A percentile compares a stretch with the other conserved stretches of the same genome.
phyloP scores from a whole-genome alignment of 2,797 vertebrate species.

The Ctenopoma kingsleyae region DNA sequence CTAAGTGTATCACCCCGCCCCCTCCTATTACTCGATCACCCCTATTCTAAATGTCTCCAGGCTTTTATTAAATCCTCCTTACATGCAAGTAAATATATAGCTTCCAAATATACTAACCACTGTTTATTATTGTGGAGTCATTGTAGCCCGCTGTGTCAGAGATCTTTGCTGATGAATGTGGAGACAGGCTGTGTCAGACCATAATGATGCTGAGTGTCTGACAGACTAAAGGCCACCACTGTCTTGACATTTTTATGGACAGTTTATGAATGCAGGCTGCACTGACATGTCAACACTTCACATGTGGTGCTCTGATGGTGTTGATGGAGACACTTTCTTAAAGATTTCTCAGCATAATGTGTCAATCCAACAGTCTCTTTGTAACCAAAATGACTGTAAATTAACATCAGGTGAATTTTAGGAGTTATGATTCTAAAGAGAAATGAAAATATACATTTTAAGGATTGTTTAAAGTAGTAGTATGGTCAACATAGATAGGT shows the following conservation, averaged over 20 bases:
- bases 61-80: constrained; percentile 53
- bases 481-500: background rate
- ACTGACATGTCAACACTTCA: constrained; percentile 33
- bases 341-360: constrained; percentile 4
- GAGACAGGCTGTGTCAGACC: constrained; percentile 51
- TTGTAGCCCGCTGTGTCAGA: constrained; percentile 23
- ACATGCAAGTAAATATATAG: constrained; percentile 34
- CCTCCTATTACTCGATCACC: constrained; percentile 5
- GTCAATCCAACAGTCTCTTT: constrained; percentile 24
- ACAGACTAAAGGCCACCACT: constrained; percentile 40
- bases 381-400: constrained; percentile 7
- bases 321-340: constrained; percentile 27
- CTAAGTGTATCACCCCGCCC: constrained; percentile 23
- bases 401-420: constrained; percentile 16
- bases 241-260: constrained; percentile 57
- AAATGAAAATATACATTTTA: constrained; percentile 27
- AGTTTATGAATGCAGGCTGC: constrained; percentile 32
- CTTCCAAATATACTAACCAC: background rate
- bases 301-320: constrained; percentile 36
- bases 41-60: constrained; percentile 68
- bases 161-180: constrained; percentile 35
- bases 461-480: constrained; percentile 35
- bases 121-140: constrained; percentile 24
- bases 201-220: constrained; percentile 39
- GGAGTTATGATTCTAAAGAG: constrained; percentile 8